These are phyloP conservation scores for Caenorhabditis brenneri DNA, from an alignment of 1,140 invertebrate genomes.

Conservation along the genomic window DNA sequence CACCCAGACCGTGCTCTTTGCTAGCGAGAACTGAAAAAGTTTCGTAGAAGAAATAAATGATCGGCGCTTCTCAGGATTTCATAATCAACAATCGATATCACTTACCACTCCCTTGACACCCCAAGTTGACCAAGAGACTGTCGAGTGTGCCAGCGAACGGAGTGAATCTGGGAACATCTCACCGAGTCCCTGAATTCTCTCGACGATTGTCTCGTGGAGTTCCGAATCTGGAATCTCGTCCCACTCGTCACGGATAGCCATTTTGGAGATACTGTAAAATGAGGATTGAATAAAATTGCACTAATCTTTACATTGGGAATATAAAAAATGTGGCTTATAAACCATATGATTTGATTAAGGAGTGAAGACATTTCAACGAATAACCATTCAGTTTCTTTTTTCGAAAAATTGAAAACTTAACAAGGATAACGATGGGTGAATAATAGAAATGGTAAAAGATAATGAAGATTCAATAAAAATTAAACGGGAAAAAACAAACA, in stretches of 20 bases:
- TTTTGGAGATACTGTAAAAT: not conserved
- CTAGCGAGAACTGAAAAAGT: slow-evolving; percentile 58
- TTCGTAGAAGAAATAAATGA: too few relatives aligned
- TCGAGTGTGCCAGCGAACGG: slow-evolving; percentile 2
- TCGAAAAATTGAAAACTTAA: not conserved
- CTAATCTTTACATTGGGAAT: slow-evolving; percentile 30
- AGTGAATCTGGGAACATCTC: slow-evolving; percentile 65
- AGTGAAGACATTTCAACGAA: not conserved
- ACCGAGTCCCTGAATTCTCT: slow-evolving; percentile 65
- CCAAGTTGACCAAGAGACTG: not conserved
- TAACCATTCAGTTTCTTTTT: not conserved
- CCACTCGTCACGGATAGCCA: slow-evolving; percentile 55
- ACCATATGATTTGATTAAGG: not conserved
- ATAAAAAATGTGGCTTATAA: not conserved
- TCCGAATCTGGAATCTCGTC: slow-evolving; percentile 67
- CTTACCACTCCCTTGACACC: slow-evolving; percentile 26
- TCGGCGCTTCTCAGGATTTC: too few relatives aligned
- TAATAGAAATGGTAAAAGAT: not conserved
- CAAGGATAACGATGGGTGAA: not conserved
- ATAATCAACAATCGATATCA: not conserved
- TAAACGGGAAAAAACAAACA: not conserved
- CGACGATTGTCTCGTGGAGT: slow-evolving; percentile 61
- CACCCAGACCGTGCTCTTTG: slow-evolving; percentile 64
- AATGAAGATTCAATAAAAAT: not conserved
- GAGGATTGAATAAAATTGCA: slow-evolving; percentile 19